Base-by-base conservation (phyloP, 2,888 invertebrate species). In the Chorisops tibialis region DNA sequence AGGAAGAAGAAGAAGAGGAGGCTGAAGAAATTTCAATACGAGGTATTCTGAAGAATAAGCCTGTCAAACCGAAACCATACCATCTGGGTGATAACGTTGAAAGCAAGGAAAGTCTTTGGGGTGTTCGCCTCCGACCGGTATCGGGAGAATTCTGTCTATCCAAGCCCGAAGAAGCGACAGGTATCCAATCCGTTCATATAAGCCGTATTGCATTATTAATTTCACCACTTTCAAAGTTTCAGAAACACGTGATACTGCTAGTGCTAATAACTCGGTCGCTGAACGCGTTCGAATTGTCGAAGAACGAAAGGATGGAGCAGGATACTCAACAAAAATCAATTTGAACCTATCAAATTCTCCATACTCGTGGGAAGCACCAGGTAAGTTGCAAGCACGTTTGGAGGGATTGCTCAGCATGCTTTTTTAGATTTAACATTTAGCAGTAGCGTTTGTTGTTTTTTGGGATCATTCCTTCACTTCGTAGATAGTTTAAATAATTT, bases 41-140 rank as follows among this genome's bases (percentile, higher is more conserved):
- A 69, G 86, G 88, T 70, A 88, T 88, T 76, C 79, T 88, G 70
- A 88, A 88, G 77, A 88, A 88, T 71, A 88, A 87, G 77, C 86
- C 87, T 51, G 80, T 85, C 43, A 87, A 87, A 74, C 88, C 88
- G 70, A 87, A 84, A 75, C 87, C 88, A 69, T 88, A 88, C 79
- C 85, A 87, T 73, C 79, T 88, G 70, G 88, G 87, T 56, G 87
- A 86, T 73, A 85, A 85, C 74, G 81, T 83, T 71, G 81, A 79
- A 63, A 76, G n/a, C 11, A 75, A 70, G 41, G 76, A 77, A 62
- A 76, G 72, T 4, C 65, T 81, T 35, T 84, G 83, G 83, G 82
- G 82, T 14, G 76, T 82, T 5, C 79, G 79, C 41, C 69, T 83
- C 58, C 77, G 79, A 51, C 79, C 81, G 1, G 74, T 80, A 9